Evolutionary conservation across 2,797 vertebrate species (phyloP), one percentile per base, ranked within the genome.

Genomic region (Xerus rutilus): DNA sequence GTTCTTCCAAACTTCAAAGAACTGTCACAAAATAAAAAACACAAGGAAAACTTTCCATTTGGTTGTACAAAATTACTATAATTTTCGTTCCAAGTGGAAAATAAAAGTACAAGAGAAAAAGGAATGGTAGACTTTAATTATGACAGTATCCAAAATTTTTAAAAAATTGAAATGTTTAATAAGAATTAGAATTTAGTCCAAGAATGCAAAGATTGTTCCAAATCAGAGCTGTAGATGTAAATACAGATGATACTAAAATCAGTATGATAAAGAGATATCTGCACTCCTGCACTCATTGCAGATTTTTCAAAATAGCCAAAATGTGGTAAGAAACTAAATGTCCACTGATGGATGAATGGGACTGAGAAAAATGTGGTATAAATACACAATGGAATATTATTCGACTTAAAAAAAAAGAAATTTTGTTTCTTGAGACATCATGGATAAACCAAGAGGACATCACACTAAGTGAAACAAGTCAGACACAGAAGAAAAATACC

Each of bases 1-100:
- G 5, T 62, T 92, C 20, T 69, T 73, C 7, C 35, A 86, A 73
- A 81, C 7, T 77, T 78, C 32, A 83, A 79, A 35, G 52, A 73
- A 65, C n/a, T 59, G 23, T 67, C 83, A 3, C 20, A 79, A 43
- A 91, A 73, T 83, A 35, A 25, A 52, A 86, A 67, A 57, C 7
- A 54, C 45, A 94, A 77, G 3, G 43, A 5, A 72, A 76, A 5
- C n/a, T 89, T 92, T 72, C 32, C 20, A 79, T 21, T 77, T 81
- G n/a, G 39, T 85, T 95, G 72, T 73, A 59, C 70, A 32, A 93
- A 74, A 18, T 83, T 86, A 57, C 65, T 83, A 14, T 64, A 69
- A 86, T 47, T 70, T 95, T 77, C n/a, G 77, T 86, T 86, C 35
- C 5, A 83, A 93, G 49, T 89, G 18, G 62, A 82, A 95, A 86